Evolutionary conservation across 1,140 invertebrate species (phyloP), one percentile per base, ranked within the genome.

Genomic region (Plectrocnemia conspersa): DNA sequence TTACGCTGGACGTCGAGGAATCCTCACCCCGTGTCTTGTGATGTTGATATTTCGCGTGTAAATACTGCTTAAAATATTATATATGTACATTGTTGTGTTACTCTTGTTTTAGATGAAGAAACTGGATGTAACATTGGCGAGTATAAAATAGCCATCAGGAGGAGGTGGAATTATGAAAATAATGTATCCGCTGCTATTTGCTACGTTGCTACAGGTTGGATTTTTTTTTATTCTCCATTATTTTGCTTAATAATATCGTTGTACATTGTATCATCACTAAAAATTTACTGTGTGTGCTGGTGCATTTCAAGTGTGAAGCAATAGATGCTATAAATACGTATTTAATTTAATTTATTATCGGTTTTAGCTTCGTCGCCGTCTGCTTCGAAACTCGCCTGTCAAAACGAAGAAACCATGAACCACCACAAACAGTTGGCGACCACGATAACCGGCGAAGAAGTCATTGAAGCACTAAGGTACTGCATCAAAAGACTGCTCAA

Each of bases 141-240:
- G 54, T 87, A 83, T 64, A 86, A 86, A 64, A 85, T 91, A 35
- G 86, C 85, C 2, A 85, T 91, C 58, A 82, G 85, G 46, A 77
- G 88, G 52, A 79, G 88, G 35, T 90, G 88, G 85, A 91, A 91
- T 69, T 90, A 91, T 65, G 89, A 92, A 64, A 90, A 89, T 69
- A 89, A 87, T 62, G 86, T 90, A 53, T 84, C 88, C 10, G 86
- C 86, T 2, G 83, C 91, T 63, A 85, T 92, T 18, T 91, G 88
- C 66, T 84, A 88, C 64, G 79, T 89, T 32, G 85, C 84, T 33
- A 84, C 82, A 59, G 81, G 83, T 84, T n/a, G n/a, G n/a, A n/a
- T n/a, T n/a, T n/a, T n/a, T n/a, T n/a, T n/a, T n/a, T n/a, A n/a
- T n/a, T n/a, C n/a, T n/a, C n/a, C n/a, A n/a, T n/a, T n/a, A n/a